phyloP scores from a whole-genome alignment of 2,113 vertebrate species.

The Hemicordylus capensis region DNA sequence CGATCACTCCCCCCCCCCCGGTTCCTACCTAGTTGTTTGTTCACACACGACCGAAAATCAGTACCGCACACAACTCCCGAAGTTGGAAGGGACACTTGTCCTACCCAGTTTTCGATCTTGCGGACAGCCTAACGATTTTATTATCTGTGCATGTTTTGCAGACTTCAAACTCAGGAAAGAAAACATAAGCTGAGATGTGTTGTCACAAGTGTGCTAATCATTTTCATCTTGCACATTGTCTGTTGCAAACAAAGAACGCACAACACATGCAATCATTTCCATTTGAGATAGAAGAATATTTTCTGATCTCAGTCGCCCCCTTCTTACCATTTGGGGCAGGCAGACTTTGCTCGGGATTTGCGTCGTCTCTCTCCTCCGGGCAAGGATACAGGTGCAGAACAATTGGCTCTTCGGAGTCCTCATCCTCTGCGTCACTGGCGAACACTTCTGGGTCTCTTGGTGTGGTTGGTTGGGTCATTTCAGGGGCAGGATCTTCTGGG shows the following conservation, averaged over 20 bases:
- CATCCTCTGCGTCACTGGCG: not conserved
- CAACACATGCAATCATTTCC: no score
- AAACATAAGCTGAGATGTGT: no score
- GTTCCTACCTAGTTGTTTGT: no score
- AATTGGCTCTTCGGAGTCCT: constrained; percentile 20
- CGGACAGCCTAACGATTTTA: no score
- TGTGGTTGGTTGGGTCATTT: not conserved
- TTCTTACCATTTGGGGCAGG: constrained; percentile 45
- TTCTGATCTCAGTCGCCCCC: not conserved
- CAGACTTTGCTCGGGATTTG: constrained; percentile 6
- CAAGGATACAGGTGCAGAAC: constrained; percentile 63
- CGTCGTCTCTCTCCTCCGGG: constrained; percentile 29
- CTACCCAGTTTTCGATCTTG: no score
- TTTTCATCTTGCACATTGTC: not conserved
- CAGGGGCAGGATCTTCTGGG: not conserved
- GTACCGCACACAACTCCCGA: no score
- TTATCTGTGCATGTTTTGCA: no score
- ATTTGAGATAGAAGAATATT: not conserved
- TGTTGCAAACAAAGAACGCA: not conserved
- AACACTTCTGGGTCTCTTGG: constrained; percentile 29
- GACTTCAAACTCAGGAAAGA: no score
- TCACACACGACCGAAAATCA: no score
- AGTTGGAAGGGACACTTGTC: no score
- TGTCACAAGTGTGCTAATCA: no score
- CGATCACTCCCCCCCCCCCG: no score